Evolutionary conservation across 2,113 vertebrate genomes (phyloP).

Genomic region (Triplophysa dalaica): DNA sequence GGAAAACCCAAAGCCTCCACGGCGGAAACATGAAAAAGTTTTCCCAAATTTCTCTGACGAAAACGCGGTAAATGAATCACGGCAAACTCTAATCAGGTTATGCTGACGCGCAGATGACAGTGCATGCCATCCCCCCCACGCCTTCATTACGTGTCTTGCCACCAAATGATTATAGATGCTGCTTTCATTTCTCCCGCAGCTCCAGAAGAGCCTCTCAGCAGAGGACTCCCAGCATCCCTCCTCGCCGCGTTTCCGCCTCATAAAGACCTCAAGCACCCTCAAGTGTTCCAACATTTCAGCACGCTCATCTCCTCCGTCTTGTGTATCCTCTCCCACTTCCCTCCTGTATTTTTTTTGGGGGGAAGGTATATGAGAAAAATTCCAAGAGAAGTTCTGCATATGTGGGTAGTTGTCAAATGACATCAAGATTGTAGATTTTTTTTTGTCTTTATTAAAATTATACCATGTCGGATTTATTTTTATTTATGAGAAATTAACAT

Average conservation of each 20-base stretch:
- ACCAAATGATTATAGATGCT: conserved; percentile 76
- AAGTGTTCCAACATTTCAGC: conserved; percentile 61
- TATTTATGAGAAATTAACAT: too few relatives aligned
- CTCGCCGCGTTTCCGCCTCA: conserved; percentile 37
- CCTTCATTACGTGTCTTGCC: conserved; percentile 61
- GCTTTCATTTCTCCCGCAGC: conserved; percentile 20
- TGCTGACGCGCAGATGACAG: conserved; percentile 66
- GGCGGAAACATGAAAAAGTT: conserved; percentile 10
- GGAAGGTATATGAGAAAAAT: neutral
- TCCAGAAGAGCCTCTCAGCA: conserved; percentile 19
- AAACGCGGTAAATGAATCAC: conserved; percentile 68
- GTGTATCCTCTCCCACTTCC: neutral
- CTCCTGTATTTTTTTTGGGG: neutral
- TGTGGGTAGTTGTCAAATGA: neutral
- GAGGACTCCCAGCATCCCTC: conserved; percentile 12
- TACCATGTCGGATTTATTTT: too few relatives aligned
- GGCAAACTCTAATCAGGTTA: conserved; percentile 74
- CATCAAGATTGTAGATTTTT: neutral
- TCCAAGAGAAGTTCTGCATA: neutral
- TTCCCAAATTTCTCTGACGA: conserved; percentile 33
- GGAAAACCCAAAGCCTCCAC: neutral
- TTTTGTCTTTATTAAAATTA: too few relatives aligned
- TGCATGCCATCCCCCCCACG: conserved; percentile 60
- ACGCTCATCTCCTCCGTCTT: neutral
- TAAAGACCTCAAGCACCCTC: conserved; percentile 71